Percentiles rank a stretch among this genome's conserved stretches.
Evolutionary conservation across 2,888 invertebrate genomes (phyloP).

Genomic region (Volucella bombylans): DNA sequence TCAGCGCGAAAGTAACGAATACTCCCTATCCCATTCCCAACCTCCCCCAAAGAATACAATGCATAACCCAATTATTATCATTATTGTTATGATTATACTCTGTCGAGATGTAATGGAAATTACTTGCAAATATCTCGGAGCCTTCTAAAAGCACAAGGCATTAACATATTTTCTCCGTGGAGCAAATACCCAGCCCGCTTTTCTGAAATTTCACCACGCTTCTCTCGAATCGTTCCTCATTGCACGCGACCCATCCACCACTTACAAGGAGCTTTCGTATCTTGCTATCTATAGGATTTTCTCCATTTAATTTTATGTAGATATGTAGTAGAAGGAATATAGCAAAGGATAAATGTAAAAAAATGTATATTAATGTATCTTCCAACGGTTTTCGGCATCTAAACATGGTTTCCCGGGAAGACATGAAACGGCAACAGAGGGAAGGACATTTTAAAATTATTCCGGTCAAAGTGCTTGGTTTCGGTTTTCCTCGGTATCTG

Average conservation of each 20-base stretch:
- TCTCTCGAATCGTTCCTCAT: not conserved
- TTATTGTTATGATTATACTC: slow-evolving; percentile 36
- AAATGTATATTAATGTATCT: too few species aligned
- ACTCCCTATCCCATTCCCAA: not conserved
- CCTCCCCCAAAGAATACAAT: too few species aligned
- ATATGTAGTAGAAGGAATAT: slow-evolving; percentile 29
- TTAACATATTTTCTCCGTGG: slow-evolving; percentile 21
- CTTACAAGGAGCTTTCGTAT: not conserved
- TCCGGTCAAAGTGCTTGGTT: slow-evolving; percentile 2
- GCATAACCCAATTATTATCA: slow-evolving; percentile 53
- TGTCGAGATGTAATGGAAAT: slow-evolving; percentile 40
- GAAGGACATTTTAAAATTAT: slow-evolving; percentile 7
- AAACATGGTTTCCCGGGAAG: not conserved
- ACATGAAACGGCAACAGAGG: not conserved
- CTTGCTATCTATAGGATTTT: not conserved
- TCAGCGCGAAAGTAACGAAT: not conserved
- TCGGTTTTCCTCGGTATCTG: not conserved
- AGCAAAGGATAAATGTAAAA: not conserved
- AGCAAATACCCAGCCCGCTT: slow-evolving; percentile 1
- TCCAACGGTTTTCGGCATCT: slow-evolving; percentile 6
- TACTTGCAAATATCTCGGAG: slow-evolving; percentile 49
- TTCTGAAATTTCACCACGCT: not conserved
- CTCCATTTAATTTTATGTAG: slow-evolving; percentile 52
- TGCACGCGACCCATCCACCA: not conserved
- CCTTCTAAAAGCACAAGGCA: slow-evolving; percentile 15